These are phyloP conservation scores for Hirudinaria manillensis DNA, from an alignment of 2,888 invertebrate genomes.

Conservation along the genomic window DNA sequence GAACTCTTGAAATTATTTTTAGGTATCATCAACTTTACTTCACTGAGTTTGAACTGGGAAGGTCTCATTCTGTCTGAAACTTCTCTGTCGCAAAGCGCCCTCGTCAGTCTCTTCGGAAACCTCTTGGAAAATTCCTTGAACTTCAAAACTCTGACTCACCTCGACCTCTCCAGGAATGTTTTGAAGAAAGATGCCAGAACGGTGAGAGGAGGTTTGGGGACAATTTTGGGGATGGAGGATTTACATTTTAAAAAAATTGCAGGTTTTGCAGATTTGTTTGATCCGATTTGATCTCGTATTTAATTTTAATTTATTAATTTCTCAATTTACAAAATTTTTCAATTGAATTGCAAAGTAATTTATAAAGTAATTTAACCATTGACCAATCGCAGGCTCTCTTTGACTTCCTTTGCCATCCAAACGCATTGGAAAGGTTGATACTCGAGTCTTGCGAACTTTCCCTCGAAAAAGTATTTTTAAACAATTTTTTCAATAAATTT, in stretches of 20 bases:
- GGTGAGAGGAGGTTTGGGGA: background rate
- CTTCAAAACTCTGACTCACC: background rate
- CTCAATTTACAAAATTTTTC: background rate
- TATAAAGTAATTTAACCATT: no score
- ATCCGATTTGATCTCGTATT: background rate
- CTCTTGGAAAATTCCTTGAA: background rate
- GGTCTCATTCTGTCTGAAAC: conserved; percentile 1
- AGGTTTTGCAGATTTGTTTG: no score
- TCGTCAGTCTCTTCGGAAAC: background rate
- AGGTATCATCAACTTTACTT: background rate
- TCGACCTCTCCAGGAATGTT: conserved; percentile 6
- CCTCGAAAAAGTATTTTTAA: conserved; percentile 6
- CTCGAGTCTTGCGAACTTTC: conserved; percentile 2
- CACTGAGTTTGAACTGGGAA: background rate
- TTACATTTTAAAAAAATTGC: background rate
- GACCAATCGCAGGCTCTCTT: conserved; percentile 13
- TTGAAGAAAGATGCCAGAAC: background rate
- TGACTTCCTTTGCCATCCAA: background rate
- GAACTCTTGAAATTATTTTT: no score
- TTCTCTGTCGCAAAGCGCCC: background rate
- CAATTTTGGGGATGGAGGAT: background rate
- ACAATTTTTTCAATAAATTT: background rate
- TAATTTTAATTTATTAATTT: background rate
- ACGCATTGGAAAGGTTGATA: background rate
- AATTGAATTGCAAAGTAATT: no score